A percentile compares a stretch with the other conserved stretches of the same genome.
Conservation (phyloP, 2,797 vertebrate species). For the Furcifer pardalis region DNA sequence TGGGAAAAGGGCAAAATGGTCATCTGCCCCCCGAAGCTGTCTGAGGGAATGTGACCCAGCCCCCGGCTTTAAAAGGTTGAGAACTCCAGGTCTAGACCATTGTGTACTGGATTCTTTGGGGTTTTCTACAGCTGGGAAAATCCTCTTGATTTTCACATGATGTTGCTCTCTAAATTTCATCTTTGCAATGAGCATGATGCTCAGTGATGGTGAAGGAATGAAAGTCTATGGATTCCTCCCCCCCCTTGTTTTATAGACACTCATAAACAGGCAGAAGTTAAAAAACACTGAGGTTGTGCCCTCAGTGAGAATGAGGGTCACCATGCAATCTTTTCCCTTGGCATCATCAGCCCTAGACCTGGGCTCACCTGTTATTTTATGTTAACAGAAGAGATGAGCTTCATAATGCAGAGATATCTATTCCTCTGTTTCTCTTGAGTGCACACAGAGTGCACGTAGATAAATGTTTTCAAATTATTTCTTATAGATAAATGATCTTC, state of each 20-base stretch:
- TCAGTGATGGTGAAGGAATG: too few species aligned
- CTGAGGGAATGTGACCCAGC: too few species aligned
- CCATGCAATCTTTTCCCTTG: background rate
- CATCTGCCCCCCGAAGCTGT: too few species aligned
- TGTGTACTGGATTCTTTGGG: background rate
- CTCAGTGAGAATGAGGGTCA: background rate
- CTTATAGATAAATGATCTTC: background rate
- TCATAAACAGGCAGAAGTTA: background rate
- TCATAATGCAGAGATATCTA: background rate
- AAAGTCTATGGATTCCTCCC: background rate
- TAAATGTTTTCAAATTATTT: background rate
- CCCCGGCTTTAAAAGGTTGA: too few species aligned
- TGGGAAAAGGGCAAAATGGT: too few species aligned
- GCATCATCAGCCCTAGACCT: background rate
- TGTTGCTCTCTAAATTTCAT: too few species aligned
- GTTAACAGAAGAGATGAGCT: constrained; percentile 7
- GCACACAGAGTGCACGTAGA: background rate
- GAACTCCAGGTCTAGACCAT: too few species aligned
- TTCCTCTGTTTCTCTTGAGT: background rate
- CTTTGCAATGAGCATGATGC: too few species aligned
- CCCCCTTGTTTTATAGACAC: background rate
- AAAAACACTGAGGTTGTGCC: background rate
- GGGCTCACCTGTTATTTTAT: constrained; percentile 1
- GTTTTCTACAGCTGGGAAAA: background rate
- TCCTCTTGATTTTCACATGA: background rate